Conservation (phyloP, 2,888 invertebrate species). For the Dicycla oo region DNA sequence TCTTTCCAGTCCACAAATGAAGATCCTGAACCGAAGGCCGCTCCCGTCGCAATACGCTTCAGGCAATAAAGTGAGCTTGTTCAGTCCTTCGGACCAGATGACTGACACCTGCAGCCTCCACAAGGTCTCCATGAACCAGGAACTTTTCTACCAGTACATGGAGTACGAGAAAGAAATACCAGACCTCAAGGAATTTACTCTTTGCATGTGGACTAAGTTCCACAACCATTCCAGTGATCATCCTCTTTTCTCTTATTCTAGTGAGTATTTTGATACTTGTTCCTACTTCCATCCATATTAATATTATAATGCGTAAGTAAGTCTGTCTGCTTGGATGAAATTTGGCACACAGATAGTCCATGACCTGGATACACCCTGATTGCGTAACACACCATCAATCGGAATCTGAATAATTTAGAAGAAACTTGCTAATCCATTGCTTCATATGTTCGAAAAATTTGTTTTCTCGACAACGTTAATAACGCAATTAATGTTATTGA, state of each 20-base stretch:
- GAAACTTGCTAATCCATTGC: too few species aligned
- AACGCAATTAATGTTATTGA: too few species aligned
- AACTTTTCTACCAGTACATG: slow-evolving; percentile 93
- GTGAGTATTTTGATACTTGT: slow-evolving; percentile 84
- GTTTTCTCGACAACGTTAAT: too few species aligned
- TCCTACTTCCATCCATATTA: background rate
- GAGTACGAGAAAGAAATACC: slow-evolving; percentile 93
- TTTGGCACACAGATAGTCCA: background rate
- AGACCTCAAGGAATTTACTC: slow-evolving; percentile 95
- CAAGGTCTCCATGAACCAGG: slow-evolving; percentile 93
- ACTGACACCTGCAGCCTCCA: slow-evolving; percentile 92
- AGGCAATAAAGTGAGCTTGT: slow-evolving; percentile 71
- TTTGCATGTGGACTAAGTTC: slow-evolving; percentile 96
- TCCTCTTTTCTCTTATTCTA: slow-evolving; percentile 95
- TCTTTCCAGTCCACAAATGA: slow-evolving; percentile 76
- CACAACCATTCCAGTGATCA: slow-evolving; percentile 95
- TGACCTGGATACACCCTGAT: too few species aligned
- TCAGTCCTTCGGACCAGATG: slow-evolving; percentile 65
- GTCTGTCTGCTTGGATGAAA: background rate
- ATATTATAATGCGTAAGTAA: background rate
- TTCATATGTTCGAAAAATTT: too few species aligned
- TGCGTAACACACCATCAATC: too few species aligned
- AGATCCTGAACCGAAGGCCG: slow-evolving; percentile 83
- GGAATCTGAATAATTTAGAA: too few species aligned
- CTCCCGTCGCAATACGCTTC: slow-evolving; percentile 65